Evolutionary conservation across 2,797 vertebrate genomes (phyloP), one percentile per base, ranked within the genome.

Genomic region (Moxostoma hubbsi): DNA sequence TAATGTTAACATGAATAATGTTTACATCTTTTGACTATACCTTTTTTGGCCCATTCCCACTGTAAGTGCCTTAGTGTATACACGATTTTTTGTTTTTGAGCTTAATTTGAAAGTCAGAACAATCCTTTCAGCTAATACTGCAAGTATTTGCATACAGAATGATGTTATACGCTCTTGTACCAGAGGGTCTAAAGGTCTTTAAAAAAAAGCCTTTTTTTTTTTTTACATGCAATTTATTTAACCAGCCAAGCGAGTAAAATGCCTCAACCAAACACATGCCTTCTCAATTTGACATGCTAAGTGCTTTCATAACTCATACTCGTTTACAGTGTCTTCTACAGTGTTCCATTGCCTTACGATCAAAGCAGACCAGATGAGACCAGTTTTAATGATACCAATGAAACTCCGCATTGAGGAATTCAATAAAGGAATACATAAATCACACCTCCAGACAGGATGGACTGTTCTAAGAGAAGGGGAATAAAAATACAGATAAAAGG

Each of bases 401-500:
- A 78, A 78, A 78, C 64, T 45, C 62, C 13, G 62, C 62, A 64
- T 45, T 46, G 62, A 79, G 63, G 64, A 55, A 81, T 75, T 76
- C 67, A 83, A 78, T 81, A 73, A 77, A 77, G 9, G 46, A 24
- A 47, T 50, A 57, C 73, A 84, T 75, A 79, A 86, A 83, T 87
- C 84, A 81, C 54, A 73, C 24, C 7, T 15, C 50, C 65, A 75
- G 46, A 79, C 70, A 61, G 61, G 10, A 45, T n/a, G 53, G 18
- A 63, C 66, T 47, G 68, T 67, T 53, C 63, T 55, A 49, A 15
- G 50, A 76, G 61, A 70, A 15, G 45, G 15, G 46, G 43, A 59
- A 58, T 63, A 45, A 64, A 71, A 59, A 58, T 6, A 16, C 43
- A 36, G 50, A 68, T n/a, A 50, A 59, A 46, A 69, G 63, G 65